Base-by-base conservation (phyloP, 2,113 vertebrate species). In the Anguilla japonica region DNA sequence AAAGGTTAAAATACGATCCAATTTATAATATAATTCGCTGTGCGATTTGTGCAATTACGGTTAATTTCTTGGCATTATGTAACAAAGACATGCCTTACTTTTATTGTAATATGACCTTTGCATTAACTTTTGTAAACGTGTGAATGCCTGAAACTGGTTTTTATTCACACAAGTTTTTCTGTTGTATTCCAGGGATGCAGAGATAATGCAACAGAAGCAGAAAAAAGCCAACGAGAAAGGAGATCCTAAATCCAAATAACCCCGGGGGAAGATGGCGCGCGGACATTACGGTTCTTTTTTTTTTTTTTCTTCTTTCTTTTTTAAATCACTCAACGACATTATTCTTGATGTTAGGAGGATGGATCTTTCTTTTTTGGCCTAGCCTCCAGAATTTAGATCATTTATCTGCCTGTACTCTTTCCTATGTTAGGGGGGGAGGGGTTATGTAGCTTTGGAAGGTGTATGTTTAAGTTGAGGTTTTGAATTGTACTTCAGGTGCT, bases 191-290 rank as follows among this genome's bases (percentile, higher is more conserved):
- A 98, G 97, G 95, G 97, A 98, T 95, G 98, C 97, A 16, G 97
- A 97, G 93, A 98, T 98, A 94, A 98, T 98, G 97, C 96, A 98
- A 93, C 95, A 98, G 93, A 98, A 98, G 94, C 97, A 98, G 94
- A 98, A 98, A 92, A 97, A 97, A 88, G 93, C 97, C 0, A 91
- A 91, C 57, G 96, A 95, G 92, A 96, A 95, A 90, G 89, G 85
- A 92, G 93, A 89, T 2, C 43, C 75, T 86, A 92, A 93, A 87
- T 89, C 93, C 86, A 94, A 96, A 94, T 96, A 96, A 93, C 90
- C 83, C 85, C 40, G 50, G 50, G 22, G 81, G 87, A 34, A 79
- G 41, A 75, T 57, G 7, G 57, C 84, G 56, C 84, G 43, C 39
- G 18, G 22, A 67, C 57, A 40, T 82, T 1, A 81, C 57, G 71